These are phyloP conservation scores for Alethe diademata DNA, from an alignment of 2,113 vertebrate species.

Conservation along the genomic window DNA sequence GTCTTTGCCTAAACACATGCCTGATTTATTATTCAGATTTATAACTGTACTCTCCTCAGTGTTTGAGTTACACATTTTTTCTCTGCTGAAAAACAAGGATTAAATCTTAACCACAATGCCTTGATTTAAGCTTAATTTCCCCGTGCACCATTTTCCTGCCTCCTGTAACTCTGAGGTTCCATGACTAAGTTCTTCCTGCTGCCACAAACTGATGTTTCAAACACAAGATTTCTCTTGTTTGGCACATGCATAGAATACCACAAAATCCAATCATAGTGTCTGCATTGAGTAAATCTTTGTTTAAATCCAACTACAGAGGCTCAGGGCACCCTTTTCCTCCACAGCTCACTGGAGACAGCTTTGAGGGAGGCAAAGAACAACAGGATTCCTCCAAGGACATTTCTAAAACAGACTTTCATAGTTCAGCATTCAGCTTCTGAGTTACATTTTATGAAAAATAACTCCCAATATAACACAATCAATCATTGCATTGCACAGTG, in stretches of 20 bases:
- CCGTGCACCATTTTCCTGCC: background rate
- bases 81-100: background rate
- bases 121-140: background rate
- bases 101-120: background rate
- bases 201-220: background rate
- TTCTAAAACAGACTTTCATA: background rate
- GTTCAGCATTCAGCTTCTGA: background rate
- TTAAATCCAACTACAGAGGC: background rate
- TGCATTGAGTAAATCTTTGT: background rate
- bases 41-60: background rate
- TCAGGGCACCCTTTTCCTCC: background rate
- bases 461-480: background rate
- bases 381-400: background rate
- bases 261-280: background rate
- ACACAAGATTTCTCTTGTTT: background rate
- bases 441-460: background rate
- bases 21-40: conserved; percentile 15
- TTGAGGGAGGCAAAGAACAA: background rate
- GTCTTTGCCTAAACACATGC: background rate
- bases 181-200: background rate
- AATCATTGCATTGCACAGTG: background rate
- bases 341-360: background rate
- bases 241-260: background rate
- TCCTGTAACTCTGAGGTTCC: background rate
- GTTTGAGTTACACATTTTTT: conserved; percentile 4